These are phyloP conservation scores for Podilymbus podiceps DNA, from an alignment of 2,113 vertebrate species.

Conservation along the genomic window DNA sequence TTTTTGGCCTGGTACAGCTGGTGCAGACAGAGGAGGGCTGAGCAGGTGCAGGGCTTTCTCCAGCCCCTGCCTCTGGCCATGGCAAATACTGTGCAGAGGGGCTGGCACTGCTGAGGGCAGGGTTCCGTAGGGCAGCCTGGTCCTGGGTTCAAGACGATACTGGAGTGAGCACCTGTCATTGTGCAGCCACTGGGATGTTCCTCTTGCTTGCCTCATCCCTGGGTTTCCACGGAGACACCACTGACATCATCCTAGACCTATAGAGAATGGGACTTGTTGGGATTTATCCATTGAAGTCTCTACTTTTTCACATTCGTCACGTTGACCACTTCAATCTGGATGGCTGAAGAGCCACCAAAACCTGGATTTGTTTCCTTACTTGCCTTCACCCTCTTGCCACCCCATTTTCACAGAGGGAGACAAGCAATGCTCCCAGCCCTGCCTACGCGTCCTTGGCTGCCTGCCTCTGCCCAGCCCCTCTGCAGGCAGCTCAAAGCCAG, in stretches of 20 bases:
- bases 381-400: not conserved
- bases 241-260: not conserved
- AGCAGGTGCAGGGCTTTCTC: not conserved
- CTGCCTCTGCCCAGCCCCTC: not conserved
- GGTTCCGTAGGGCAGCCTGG: too few relatives aligned
- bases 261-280: not conserved
- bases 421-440: not conserved
- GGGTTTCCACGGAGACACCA: not conserved
- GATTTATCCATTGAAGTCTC: not conserved
- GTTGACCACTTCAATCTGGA: not conserved
- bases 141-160: not conserved
- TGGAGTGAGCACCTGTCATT: not conserved
- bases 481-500: not conserved
- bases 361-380: not conserved
- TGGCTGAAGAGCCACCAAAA: not conserved
- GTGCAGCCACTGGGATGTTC: not conserved
- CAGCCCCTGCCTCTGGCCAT: not conserved
- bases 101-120: not conserved
- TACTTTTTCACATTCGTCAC: not conserved
- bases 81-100: not conserved
- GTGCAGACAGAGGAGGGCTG: not conserved
- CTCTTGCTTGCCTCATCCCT: not conserved
- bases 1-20: not conserved
- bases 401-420: not conserved
- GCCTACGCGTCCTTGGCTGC: not conserved